Conservation (phyloP, 2,113 vertebrate species). For the Cacatua alba region DNA sequence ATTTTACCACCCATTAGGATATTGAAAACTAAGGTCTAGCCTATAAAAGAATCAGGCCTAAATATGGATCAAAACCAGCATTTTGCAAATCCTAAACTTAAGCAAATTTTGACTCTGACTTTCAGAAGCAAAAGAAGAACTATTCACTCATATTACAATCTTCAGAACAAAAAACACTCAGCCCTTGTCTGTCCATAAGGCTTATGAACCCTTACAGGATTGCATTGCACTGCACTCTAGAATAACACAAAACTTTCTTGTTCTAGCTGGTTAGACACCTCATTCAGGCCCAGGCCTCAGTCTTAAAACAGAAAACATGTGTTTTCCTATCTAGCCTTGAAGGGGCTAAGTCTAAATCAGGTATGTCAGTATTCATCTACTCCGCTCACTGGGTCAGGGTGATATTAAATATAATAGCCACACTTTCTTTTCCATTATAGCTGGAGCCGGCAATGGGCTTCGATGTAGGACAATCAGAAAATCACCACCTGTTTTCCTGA, state of each 20-base stretch:
- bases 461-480: neutral
- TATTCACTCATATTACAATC: neutral
- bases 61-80: neutral
- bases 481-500: neutral
- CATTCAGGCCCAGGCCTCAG: neutral
- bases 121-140: neutral
- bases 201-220: neutral
- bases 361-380: neutral
- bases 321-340: neutral
- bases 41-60: neutral
- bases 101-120: neutral
- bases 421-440: neutral
- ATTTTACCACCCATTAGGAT: neutral
- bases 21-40: neutral
- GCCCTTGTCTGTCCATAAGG: neutral
- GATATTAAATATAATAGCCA: neutral
- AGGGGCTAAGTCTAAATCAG: neutral
- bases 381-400: neutral
- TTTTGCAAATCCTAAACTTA: neutral
- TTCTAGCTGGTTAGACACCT: neutral
- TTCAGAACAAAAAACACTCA: neutral
- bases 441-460: neutral
- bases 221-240: neutral
- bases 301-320: neutral
- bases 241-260: neutral